phyloP scores from a whole-genome alignment of 92 coral and sea anemone species.

The Phenganax stokvisi region DNA sequence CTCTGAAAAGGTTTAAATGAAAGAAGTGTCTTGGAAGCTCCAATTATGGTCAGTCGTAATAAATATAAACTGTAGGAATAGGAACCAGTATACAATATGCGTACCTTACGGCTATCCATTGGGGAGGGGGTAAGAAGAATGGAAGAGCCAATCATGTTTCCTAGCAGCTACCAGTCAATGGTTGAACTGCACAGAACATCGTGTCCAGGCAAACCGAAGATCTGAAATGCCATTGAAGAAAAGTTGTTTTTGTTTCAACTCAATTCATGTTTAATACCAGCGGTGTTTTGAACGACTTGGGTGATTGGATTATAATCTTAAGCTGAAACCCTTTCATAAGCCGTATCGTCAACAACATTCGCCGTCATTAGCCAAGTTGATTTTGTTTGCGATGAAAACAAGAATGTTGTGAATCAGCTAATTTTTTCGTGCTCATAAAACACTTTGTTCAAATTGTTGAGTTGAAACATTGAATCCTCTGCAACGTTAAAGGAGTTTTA shows the following conservation, averaged over 20 bases:
- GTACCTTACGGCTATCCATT: too few relatives aligned
- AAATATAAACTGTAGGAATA: not conserved
- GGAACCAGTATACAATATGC: too few relatives aligned
- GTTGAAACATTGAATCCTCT: too few relatives aligned
- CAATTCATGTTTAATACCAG: not conserved
- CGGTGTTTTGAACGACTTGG: not conserved
- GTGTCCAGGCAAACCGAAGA: not conserved
- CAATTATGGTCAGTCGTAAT: too few relatives aligned
- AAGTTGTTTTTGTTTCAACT: not conserved
- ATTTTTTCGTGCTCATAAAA: not conserved
- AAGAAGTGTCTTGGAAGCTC: not conserved
- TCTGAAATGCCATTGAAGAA: not conserved
- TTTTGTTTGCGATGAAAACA: slow-evolving; percentile 18
- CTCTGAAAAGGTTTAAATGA: slow-evolving; percentile 12
- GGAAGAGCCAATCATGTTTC: not conserved
- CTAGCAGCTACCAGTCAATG: not conserved
- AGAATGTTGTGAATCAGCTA: not conserved
- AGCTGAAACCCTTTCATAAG: not conserved
- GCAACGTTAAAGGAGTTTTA: too few relatives aligned
- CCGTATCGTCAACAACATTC: not conserved
- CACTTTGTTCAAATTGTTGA: not conserved
- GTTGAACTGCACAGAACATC: too few relatives aligned
- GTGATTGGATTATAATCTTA: slow-evolving; percentile 14
- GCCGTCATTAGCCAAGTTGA: slow-evolving; percentile 17
- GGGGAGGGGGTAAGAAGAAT: not conserved